Evolutionary conservation across 2,113 vertebrate genomes (phyloP).

Genomic region (Pteronura brasiliensis): DNA sequence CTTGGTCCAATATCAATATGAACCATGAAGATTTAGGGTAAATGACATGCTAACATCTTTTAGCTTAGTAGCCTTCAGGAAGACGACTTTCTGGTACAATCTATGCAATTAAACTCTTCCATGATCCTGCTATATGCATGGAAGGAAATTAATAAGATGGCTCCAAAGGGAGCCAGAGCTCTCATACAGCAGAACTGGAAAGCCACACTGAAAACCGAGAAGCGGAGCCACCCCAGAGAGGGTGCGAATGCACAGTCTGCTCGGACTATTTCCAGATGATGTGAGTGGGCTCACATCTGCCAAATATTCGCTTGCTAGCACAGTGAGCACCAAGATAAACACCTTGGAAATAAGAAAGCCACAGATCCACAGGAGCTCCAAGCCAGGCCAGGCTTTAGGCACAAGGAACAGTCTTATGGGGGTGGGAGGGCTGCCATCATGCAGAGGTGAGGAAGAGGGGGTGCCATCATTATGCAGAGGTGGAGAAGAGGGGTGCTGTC

Average conservation of each 20-base stretch:
- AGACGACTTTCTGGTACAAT: conserved; percentile 60
- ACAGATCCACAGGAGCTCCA: no score
- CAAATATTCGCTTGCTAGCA: not conserved
- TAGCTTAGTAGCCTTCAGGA: not conserved
- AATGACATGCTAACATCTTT: not conserved
- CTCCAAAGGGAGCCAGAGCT: conserved; percentile 65
- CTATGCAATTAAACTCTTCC: conserved; percentile 57
- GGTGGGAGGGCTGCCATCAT: not conserved
- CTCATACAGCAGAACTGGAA: conserved; percentile 27
- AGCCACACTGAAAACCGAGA: conserved; percentile 51
- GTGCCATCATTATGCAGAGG: no score
- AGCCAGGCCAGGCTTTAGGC: not conserved
- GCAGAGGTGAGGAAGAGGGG: not conserved
- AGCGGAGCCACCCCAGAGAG: not conserved
- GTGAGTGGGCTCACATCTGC: not conserved
- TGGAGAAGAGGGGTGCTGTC: rapidly evolving
- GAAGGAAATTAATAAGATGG: conserved; percentile 50
- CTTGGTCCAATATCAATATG: conserved; percentile 48
- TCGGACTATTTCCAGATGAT: not conserved
- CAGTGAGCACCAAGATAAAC: not conserved
- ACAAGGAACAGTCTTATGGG: not conserved
- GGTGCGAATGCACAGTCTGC: not conserved
- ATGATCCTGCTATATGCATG: conserved; percentile 64
- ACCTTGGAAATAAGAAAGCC: not conserved
- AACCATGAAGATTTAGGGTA: conserved; percentile 24